Evolutionary conservation across 1,140 invertebrate genomes (phyloP), one percentile per base, ranked within the genome.

Genomic region (Bemisia tabaci): DNA sequence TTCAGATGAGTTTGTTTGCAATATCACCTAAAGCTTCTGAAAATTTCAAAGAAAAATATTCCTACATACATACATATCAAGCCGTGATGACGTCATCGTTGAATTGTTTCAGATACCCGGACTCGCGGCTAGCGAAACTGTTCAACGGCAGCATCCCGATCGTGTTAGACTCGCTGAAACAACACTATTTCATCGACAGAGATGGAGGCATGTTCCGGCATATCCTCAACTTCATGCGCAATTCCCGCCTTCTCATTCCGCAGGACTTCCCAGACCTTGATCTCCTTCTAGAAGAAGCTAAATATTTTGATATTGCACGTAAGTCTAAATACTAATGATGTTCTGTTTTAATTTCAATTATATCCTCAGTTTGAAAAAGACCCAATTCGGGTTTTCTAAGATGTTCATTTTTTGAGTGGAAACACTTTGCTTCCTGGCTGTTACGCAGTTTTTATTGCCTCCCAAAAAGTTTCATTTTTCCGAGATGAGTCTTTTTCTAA

Each of bases 101-200:
- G 24, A 22, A 58, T 70, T 67, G 0, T 68, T 67, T 81, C 80
- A 95, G 93, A 77, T 96, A 91, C 78, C 90, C 94, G 0, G 92
- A 97, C 62, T 97, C 94, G 1, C 85, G 88, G 71, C 81, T 98
- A 69, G 92, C 92, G 0, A 90, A 91, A 76, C 85, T 97, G 74
- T 98, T 97, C 79, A 97, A 95, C 74, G 95, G 95, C n/a, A 89
- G 85, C 70, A 95, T 97, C 72, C 95, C 95, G 0, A 97, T 98
- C 70, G 94, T 98, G 1, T 78, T 98, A 73, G 95, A 98, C 75
- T 94, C 91, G 2, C 79, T 98, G 70, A 98, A 98, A 76, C 95
- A 98, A 75, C 95, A 98, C 75, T 98, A 97, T 77, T 98, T 98
- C 81, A 97, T 97, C 71, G 95, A 98, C 79, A 83, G 94, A 68